Evolutionary conservation across 2,888 invertebrate genomes (phyloP), one percentile per base, ranked within the genome.

Genomic region (Sthenelais limicola): DNA sequence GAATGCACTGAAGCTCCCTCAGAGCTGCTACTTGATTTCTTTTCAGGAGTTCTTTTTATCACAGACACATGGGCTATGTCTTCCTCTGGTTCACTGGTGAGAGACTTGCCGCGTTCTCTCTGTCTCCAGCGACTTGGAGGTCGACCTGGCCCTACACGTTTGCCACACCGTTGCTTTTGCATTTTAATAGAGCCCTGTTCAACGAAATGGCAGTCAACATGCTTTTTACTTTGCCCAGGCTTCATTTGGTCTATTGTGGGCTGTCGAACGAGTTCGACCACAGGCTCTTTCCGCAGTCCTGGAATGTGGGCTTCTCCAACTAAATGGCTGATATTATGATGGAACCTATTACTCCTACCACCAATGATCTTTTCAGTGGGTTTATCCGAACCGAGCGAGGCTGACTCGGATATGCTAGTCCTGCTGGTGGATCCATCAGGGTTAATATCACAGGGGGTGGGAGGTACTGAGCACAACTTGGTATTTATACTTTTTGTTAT

Each of bases 1-100:
- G n/a, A n/a, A n/a, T n/a, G n/a, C n/a, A n/a, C n/a, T n/a, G n/a
- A n/a, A n/a, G n/a, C n/a, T n/a, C n/a, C n/a, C n/a, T n/a, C n/a
- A n/a, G n/a, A n/a, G n/a, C n/a, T n/a, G n/a, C n/a, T n/a, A n/a
- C n/a, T n/a, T n/a, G n/a, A n/a, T n/a, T n/a, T n/a, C 38, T 70
- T 70, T 30, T 70, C 70, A 4, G 70, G 70, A 30, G 70, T 70
- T 18, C 70, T 54, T 56, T 70, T 70, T 54, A 70, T 70, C 70
- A 70, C 70, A 70, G 70, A 70, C 30, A 70, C 70, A 70, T 70
- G 70, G 54, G 70, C 54, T 1, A 62, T 9, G 38, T 62, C 62
- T 18, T 62, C 62, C 18, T 15, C 15, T 32, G 4, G 26, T 30
- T 52, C 52, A 3, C 21, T 38, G 38, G 3, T 38, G 24, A 12